These are phyloP conservation scores for Macaria liturata DNA, from an alignment of 2,888 invertebrate genomes.

Conservation along the genomic window DNA sequence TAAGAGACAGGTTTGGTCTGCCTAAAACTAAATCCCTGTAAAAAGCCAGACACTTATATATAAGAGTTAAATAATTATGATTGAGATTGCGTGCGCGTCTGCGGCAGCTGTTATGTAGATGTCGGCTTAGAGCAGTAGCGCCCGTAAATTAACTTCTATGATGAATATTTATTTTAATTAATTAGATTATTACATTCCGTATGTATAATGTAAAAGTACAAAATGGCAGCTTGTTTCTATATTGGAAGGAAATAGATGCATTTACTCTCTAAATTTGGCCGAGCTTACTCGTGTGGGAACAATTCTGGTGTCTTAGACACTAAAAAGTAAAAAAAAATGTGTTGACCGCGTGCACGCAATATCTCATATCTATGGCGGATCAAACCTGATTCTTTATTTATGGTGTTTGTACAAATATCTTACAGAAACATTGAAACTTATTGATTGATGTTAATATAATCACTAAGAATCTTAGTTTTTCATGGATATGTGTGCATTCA, in stretches of 20 bases:
- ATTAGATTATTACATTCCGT: conserved; percentile 53
- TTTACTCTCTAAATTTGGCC: conserved; percentile 57
- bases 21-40: neutral
- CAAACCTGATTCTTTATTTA: conserved; percentile 47
- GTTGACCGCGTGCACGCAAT: conserved; percentile 60
- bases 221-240: conserved; percentile 71
- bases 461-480: no score
- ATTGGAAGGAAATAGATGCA: conserved; percentile 49
- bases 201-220: conserved; percentile 50
- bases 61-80: neutral
- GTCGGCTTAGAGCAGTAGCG: conserved; percentile 55
- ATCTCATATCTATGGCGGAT: conserved; percentile 35
- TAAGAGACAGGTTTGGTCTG: conserved; percentile 40
- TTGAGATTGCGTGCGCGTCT: conserved; percentile 56
- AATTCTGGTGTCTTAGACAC: conserved; percentile 65
- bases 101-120: conserved; percentile 71
- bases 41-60: neutral
- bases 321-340: conserved; percentile 41
- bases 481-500: no score
- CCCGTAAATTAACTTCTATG: conserved; percentile 41
- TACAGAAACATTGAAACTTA: no score
- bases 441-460: neutral
- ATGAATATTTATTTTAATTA: conserved; percentile 44
- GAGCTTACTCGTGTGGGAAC: conserved; percentile 79
- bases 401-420: no score